Conservation (phyloP, 2,888 invertebrate species). For the Agrochola litura region DNA sequence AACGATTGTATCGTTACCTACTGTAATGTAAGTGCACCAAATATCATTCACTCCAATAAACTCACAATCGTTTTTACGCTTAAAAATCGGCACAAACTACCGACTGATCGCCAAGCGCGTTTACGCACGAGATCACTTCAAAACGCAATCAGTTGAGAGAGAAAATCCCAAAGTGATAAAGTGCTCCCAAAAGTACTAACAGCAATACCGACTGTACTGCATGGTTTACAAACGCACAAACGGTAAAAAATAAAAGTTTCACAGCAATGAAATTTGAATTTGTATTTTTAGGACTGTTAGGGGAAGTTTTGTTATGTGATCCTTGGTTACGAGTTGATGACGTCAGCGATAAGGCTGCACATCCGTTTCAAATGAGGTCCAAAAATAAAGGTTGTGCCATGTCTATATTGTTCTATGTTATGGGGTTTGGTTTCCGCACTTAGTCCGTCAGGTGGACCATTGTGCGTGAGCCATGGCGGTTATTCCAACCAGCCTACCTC, state of each 20-base stretch:
- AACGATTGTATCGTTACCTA: neutral
- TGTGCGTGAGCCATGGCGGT: no score
- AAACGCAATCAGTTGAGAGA: constrained; percentile 55
- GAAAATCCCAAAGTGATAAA: constrained; percentile 39
- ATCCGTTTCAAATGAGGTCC: neutral
- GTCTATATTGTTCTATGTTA: no score
- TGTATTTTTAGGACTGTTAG: neutral
- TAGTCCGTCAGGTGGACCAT: no score
- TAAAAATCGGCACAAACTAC: constrained; percentile 20
- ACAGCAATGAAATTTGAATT: constrained; percentile 18
- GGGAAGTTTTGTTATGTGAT: neutral
- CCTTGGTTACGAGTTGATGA: neutral
- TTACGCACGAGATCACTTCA: constrained; percentile 53
- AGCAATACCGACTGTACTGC: constrained; percentile 19
- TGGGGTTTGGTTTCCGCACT: no score
- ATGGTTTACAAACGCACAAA: constrained; percentile 28
- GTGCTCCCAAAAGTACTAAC: constrained; percentile 37
- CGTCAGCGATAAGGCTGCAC: neutral
- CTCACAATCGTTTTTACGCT: neutral
- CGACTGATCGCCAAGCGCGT: constrained; percentile 39
- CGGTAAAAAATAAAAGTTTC: constrained; percentile 23
- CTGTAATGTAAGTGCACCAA: neutral
- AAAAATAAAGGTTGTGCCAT: neutral
- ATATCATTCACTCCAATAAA: neutral
- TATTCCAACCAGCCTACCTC: no score